Evolutionary conservation across 2,113 vertebrate species (phyloP), one percentile per base, ranked within the genome.

Genomic region (Notiomystis cincta): DNA sequence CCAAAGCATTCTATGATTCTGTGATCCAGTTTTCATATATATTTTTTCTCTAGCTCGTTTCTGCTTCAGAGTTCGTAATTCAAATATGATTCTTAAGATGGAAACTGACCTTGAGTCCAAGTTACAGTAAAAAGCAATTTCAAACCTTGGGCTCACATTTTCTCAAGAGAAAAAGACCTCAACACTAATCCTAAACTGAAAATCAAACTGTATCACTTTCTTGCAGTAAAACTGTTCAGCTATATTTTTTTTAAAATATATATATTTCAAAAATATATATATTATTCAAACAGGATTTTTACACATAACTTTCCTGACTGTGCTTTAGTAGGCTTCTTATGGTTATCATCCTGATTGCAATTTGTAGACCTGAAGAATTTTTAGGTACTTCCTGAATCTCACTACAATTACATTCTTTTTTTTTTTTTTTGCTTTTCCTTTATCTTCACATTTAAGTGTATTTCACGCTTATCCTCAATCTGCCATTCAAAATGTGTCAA

Each of bases 401-500:
- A 80, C 75, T 92, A 58, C 81, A 97, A 96, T 96, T 97, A 96
- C 37, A 56, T 94, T 64, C n/a, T 91, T 51, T 48, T 58, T 45
- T 44, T 44, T 44, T 44, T 31, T 33, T 15, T 7, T 1, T 31
- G 7, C 42, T 86, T 95, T 90, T 80, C 82, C 33, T 94, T 97
- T 97, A 88, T 97, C 37, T 31, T 91, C 85, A 66, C 79, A 89
- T 97, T 97, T 93, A 97, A 87, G 96, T 85, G 51, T 95, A 95
- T 95, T 98, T 97, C 82, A 87, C 70, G 97, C 93, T 93, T 95
- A 97, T 95, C 61, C 70, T 93, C 62, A 65, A 96, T 95, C 94
- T 97, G 95, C 96, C 95, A 97, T 95, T 98, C 96, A 97, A 96
- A 89, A 94, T 75, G 92, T 96, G 91, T 95, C 97, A 98, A 91